These are phyloP conservation scores for Zaprionus ornatus DNA, from an alignment of 1,140 invertebrate genomes.

Conservation along the genomic window DNA sequence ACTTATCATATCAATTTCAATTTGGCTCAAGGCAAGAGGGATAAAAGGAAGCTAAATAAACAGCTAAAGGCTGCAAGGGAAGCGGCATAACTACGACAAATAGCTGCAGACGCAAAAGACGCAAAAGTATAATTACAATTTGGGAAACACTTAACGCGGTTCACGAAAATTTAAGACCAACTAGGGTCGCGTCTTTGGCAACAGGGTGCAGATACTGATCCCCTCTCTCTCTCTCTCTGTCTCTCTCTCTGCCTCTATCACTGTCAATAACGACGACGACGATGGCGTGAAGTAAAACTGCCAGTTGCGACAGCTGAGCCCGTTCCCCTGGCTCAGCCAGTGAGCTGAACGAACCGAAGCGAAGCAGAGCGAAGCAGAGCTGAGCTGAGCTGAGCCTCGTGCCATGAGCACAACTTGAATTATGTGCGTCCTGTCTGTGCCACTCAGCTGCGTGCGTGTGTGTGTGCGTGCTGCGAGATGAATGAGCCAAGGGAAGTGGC, in stretches of 20 bases:
- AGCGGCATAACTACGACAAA: constrained; percentile 60
- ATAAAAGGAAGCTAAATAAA: constrained; percentile 39
- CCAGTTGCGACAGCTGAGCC: constrained; percentile 77
- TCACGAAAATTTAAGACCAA: constrained; percentile 41
- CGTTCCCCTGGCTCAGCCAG: constrained; percentile 39
- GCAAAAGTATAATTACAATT: constrained; percentile 81
- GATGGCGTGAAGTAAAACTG: constrained; percentile 76
- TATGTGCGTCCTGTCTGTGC: constrained; percentile 71
- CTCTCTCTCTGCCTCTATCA: neutral
- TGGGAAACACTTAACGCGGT: constrained; percentile 75
- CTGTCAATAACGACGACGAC: constrained; percentile 31
- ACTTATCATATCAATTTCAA: constrained; percentile 80
- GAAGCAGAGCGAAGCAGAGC: constrained; percentile 23
- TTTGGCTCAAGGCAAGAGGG: constrained; percentile 47
- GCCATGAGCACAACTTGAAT: constrained; percentile 76
- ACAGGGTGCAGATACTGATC: constrained; percentile 33
- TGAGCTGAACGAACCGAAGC: constrained; percentile 15
- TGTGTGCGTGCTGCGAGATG: constrained; percentile 63
- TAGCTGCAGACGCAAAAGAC: constrained; percentile 75
- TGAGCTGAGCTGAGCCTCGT: constrained; percentile 54
- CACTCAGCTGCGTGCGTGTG: constrained; percentile 32
- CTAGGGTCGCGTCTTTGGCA: constrained; percentile 31
- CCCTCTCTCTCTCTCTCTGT: constrained; percentile 7
- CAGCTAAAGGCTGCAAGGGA: constrained; percentile 30
- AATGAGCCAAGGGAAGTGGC: constrained; percentile 77